Evolutionary conservation across 2,113 vertebrate genomes (phyloP).

Genomic region (Oryzias melastigma): DNA sequence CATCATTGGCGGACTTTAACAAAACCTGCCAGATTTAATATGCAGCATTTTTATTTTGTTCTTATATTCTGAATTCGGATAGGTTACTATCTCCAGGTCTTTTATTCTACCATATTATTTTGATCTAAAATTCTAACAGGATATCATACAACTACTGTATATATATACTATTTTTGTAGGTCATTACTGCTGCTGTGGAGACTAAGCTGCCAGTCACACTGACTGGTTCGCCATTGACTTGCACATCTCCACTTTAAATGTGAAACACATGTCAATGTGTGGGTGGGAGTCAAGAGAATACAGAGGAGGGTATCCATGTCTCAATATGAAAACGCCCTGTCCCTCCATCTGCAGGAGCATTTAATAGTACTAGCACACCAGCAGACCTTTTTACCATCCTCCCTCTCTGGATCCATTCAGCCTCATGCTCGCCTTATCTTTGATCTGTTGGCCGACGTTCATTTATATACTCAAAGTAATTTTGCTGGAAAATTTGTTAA

Average conservation of each 20-base stretch:
- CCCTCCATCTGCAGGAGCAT: conserved; percentile 79
- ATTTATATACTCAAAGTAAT: conserved; percentile 55
- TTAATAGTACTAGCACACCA: conserved; percentile 71
- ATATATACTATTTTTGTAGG: conserved; percentile 24
- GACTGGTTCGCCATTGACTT: conserved; percentile 68
- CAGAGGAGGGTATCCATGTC: conserved; percentile 81
- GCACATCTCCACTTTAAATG: conserved; percentile 79
- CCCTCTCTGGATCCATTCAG: conserved; percentile 22
- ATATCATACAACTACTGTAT: too few species aligned
- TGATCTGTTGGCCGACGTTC: conserved; percentile 40
- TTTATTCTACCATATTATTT: too few species aligned
- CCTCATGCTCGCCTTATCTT: conserved; percentile 42
- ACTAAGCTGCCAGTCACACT: conserved; percentile 57
- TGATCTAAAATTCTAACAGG: too few species aligned
- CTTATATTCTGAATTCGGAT: too few species aligned
- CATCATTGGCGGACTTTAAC: too few species aligned
- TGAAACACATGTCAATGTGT: conserved; percentile 81
- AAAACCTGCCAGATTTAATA: too few species aligned
- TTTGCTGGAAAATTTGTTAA: conserved; percentile 22
- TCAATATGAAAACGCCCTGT: conserved; percentile 78
- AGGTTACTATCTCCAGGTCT: too few species aligned
- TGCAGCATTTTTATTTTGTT: too few species aligned
- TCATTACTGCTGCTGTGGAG: not conserved
- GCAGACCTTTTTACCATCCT: conserved; percentile 50
- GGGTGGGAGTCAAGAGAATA: conserved; percentile 78